Conservation (phyloP, 2,888 invertebrate genomes). For the Hanleya hanleyi region DNA sequence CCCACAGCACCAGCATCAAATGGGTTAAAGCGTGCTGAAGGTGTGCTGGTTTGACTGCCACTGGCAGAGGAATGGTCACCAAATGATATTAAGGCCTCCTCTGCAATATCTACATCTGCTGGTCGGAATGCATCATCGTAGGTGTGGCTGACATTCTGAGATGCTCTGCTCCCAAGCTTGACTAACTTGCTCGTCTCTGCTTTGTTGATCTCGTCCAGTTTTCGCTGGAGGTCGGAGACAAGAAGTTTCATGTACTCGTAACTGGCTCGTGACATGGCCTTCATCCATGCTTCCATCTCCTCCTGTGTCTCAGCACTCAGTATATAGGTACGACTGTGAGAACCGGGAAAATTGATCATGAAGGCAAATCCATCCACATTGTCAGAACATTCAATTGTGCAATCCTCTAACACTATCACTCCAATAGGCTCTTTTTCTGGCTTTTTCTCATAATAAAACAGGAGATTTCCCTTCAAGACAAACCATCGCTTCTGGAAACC, state of each 20-base stretch:
- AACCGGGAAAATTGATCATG: constrained; percentile 92
- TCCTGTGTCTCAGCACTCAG: constrained; percentile 88
- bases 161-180: neutral
- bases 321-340: constrained; percentile 87
- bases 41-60: constrained; percentile 10
- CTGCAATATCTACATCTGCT: neutral
- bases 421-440: constrained; percentile 94
- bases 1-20: neutral
- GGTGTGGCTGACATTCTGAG: neutral
- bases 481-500: constrained; percentile 94
- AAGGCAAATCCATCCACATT: constrained; percentile 78
- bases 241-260: constrained; percentile 97
- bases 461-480: constrained; percentile 92
- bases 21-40: constrained; percentile 10
- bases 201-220: constrained; percentile 85
- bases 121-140: neutral
- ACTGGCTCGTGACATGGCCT: constrained; percentile 92
- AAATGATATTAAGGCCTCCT: constrained; percentile 8
- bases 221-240: constrained; percentile 92
- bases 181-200: constrained; percentile 26
- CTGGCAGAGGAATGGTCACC: neutral
- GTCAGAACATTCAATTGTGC: constrained; percentile 81
- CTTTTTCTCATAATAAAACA: constrained; percentile 96
- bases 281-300: constrained; percentile 98
- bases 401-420: constrained; percentile 94